phyloP scores from a whole-genome alignment of 2,888 invertebrate species.

The Vesta saturnalis region DNA sequence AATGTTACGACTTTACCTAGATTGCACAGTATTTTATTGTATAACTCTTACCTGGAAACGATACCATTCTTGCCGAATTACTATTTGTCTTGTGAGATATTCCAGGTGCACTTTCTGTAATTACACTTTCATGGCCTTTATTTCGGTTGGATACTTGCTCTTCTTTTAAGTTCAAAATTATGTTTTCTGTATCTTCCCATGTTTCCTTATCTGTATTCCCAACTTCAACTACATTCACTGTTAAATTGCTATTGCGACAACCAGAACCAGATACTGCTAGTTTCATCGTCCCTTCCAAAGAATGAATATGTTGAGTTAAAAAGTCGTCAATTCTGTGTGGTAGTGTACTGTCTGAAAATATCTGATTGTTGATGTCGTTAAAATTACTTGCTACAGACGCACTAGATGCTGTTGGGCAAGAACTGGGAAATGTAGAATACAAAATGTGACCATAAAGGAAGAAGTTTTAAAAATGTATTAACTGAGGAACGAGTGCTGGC shows the following conservation, averaged over 20 bases:
- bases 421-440: conserved; percentile 28
- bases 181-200: neutral
- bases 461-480: conserved; percentile 28
- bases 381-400: conserved; percentile 37
- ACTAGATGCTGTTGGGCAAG: conserved; percentile 23
- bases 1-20: too few relatives aligned
- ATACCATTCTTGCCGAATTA: too few relatives aligned
- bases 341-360: conserved; percentile 25
- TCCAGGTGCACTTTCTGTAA: neutral
- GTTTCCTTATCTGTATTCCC: neutral
- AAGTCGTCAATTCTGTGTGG: conserved; percentile 36
- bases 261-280: conserved; percentile 19
- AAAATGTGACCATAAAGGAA: conserved; percentile 32
- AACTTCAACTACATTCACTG: neutral
- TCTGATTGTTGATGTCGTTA: conserved; percentile 33
- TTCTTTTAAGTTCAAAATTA: neutral
- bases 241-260: neutral
- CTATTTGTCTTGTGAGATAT: too few relatives aligned
- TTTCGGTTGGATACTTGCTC: neutral
- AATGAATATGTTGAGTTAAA: conserved; percentile 24
- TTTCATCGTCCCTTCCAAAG: conserved; percentile 34
- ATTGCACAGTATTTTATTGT: too few relatives aligned
- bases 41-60: too few relatives aligned
- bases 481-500: conserved; percentile 25
- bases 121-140: neutral